These are phyloP conservation scores for Fistularia commersonii DNA, from an alignment of 2,797 vertebrate species.

Conservation along the genomic window DNA sequence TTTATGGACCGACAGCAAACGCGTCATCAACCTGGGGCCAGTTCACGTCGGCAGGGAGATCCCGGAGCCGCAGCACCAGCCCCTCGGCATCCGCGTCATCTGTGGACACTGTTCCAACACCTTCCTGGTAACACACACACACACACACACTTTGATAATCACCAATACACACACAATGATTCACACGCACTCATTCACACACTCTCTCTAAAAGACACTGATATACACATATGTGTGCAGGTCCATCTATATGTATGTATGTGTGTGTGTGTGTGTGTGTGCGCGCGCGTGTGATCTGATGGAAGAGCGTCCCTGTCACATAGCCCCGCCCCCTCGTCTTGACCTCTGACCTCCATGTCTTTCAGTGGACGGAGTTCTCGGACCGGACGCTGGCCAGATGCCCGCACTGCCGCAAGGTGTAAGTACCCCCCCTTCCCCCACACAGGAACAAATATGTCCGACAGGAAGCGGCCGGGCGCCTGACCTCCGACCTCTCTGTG, in stretches of 20 bases:
- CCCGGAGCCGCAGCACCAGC: constrained; percentile 75
- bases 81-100: constrained; percentile 80
- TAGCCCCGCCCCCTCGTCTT: neutral
- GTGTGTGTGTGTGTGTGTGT: too few relatives aligned
- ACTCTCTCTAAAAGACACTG: too few relatives aligned
- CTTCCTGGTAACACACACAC: constrained; percentile 76
- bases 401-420: constrained; percentile 89
- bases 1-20: constrained; percentile 69
- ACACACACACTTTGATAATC: neutral
- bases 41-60: constrained; percentile 78
- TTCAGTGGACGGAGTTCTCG: constrained; percentile 86
- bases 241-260: too few relatives aligned
- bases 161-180: too few relatives aligned
- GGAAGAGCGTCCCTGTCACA: neutral
- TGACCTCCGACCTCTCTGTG: constrained; percentile 6
- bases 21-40: constrained; percentile 85
- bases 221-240: too few relatives aligned
- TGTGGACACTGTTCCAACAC: constrained; percentile 86
- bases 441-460: neutral
- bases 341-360: constrained; percentile 15
- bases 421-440: constrained; percentile 42
- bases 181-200: too few relatives aligned
- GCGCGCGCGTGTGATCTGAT: neutral
- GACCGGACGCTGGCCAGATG: constrained; percentile 84
- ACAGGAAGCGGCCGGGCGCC: too few relatives aligned